Conservation (phyloP, 2,113 vertebrate genomes). For the Zosterops lateralis region DNA sequence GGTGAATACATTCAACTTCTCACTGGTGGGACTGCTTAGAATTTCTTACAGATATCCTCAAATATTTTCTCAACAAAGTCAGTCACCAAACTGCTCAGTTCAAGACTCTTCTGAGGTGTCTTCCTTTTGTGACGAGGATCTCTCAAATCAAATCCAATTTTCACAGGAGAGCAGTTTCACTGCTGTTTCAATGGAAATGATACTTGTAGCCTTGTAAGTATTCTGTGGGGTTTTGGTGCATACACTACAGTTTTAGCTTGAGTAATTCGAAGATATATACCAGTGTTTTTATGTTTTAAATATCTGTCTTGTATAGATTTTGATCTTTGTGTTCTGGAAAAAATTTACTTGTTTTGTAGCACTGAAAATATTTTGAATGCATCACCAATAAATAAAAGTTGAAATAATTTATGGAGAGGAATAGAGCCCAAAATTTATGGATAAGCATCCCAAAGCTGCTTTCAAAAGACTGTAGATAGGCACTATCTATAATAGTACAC, state of each 20-base stretch:
- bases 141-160: background rate
- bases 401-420: background rate
- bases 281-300: background rate
- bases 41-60: background rate
- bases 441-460: background rate
- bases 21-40: background rate
- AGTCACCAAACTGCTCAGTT: background rate
- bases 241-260: background rate
- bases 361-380: background rate
- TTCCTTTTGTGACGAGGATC: background rate
- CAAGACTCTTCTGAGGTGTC: background rate
- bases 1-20: rapidly evolving
- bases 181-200: background rate
- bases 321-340: background rate
- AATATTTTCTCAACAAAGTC: background rate
- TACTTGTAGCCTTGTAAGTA: background rate
- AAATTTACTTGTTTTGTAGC: background rate
- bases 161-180: background rate
- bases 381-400: background rate
- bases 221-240: background rate
- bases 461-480: background rate
- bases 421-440: background rate
- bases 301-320: background rate
- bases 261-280: background rate
- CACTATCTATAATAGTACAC: too few relatives aligned